Conservation (phyloP, 1,140 invertebrate species). For the fruit fly (Drosophila melanogaster) region DNA sequence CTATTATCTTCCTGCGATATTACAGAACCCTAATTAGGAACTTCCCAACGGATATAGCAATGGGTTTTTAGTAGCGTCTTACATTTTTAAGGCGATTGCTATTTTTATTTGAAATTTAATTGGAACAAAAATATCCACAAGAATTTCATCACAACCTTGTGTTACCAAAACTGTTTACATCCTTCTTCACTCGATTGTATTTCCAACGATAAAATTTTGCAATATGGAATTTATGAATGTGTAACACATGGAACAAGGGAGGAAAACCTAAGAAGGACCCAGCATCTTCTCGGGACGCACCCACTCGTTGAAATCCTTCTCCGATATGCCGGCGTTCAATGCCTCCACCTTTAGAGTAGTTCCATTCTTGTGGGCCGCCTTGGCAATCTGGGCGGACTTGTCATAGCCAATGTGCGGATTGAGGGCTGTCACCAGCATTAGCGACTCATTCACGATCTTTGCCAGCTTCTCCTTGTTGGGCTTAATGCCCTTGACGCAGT, state of each 20-base stretch:
- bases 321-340: not conserved
- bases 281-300: conserved; percentile 7
- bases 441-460: conserved; percentile 1
- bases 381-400: conserved; percentile 5
- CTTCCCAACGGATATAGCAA: not conserved
- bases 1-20: too few relatives aligned
- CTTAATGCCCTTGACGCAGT: conserved; percentile 87
- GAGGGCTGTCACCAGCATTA: conserved; percentile 2
- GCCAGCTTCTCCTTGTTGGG: conserved; percentile 13
- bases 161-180: not conserved
- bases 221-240: not conserved
- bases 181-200: not conserved
- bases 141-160: too few relatives aligned
- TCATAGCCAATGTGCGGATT: conserved; percentile 9
- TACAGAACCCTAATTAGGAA: not conserved
- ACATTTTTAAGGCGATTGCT: too few relatives aligned
- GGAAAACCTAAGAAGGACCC: conserved; percentile 84
- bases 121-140: not conserved
- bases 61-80: not conserved
- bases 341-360: conserved; percentile 7
- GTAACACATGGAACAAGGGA: not conserved
- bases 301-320: conserved; percentile 9
- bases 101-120: not conserved
- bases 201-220: not conserved
- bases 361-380: conserved; percentile 4